A percentile compares a stretch with the other conserved stretches of the same genome.
Conservation (phyloP, 2,888 invertebrate species). For the Torymus aiolomorphi region DNA sequence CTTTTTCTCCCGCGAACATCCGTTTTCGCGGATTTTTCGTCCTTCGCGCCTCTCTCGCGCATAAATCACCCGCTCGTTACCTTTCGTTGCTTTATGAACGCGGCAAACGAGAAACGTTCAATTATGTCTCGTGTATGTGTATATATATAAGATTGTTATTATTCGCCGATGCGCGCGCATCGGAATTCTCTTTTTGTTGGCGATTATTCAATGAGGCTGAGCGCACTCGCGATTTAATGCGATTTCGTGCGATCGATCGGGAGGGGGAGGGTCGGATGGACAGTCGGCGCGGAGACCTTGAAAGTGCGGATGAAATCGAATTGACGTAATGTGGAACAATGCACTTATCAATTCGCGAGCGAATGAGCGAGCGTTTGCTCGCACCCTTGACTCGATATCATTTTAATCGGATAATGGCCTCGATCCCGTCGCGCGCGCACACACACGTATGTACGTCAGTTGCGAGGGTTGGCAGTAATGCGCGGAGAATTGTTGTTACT, state of each 20-base stretch:
- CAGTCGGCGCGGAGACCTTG: slow-evolving; percentile 11
- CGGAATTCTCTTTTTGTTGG: not conserved
- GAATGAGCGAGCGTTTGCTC: not conserved
- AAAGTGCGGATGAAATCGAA: slow-evolving; percentile 25
- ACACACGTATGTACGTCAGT: not conserved
- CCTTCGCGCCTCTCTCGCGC: not conserved
- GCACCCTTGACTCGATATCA: slow-evolving; percentile 43
- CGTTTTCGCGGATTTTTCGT: slow-evolving; percentile 28
- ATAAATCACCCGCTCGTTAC: slow-evolving; percentile 5
- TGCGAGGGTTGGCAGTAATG: not conserved
- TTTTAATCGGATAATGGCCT: slow-evolving; percentile 42
- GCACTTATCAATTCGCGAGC: slow-evolving; percentile 40
- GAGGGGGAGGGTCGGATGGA: not conserved
- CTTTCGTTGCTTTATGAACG: not conserved
- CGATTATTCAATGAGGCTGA: not conserved
- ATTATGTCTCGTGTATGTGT: too few relatives aligned
- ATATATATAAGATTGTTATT: too few relatives aligned
- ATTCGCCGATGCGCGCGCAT: too few relatives aligned
- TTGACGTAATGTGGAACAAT: slow-evolving; percentile 47
- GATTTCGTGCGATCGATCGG: not conserved
- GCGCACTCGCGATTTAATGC: not conserved
- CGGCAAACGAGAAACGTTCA: too few relatives aligned
- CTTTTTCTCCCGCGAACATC: slow-evolving; percentile 3
- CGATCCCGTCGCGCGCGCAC: slow-evolving; percentile 10
- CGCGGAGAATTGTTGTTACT: slow-evolving; percentile 8